A percentile compares a stretch with the other conserved stretches of the same genome.
Evolutionary conservation across 1,140 invertebrate species (phyloP).

Genomic region (Drosophila punjabiensis): DNA sequence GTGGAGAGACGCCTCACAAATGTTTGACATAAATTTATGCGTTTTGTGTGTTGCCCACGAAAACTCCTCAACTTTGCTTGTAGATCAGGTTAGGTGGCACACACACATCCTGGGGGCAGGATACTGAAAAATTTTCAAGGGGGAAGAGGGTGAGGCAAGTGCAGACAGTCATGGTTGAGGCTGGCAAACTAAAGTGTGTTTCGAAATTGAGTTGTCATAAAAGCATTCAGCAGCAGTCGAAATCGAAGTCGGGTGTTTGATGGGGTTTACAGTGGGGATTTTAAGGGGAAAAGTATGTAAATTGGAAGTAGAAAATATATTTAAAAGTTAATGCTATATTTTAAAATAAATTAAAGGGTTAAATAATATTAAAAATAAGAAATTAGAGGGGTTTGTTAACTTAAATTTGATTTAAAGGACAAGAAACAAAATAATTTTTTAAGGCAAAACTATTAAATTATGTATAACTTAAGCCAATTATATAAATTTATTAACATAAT

Average conservation of each 20-base stretch:
- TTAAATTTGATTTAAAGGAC: too few relatives aligned
- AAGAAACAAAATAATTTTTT: too few relatives aligned
- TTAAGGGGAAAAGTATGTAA: neutral
- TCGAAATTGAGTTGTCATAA: slow-evolving; percentile 82
- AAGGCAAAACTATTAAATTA: too few relatives aligned
- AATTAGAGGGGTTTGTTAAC: neutral
- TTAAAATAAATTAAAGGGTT: neutral
- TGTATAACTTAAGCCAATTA: too few relatives aligned
- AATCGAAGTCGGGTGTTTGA: slow-evolving; percentile 6
- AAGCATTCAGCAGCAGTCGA: slow-evolving; percentile 49
- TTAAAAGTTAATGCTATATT: neutral
- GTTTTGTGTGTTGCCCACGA: slow-evolving; percentile 69
- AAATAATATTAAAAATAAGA: neutral
- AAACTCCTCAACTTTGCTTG: slow-evolving; percentile 59
- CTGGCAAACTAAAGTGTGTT: slow-evolving; percentile 78
- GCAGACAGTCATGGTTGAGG: slow-evolving; percentile 37
- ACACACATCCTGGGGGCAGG: slow-evolving; percentile 2
- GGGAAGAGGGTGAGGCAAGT: neutral
- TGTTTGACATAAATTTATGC: slow-evolving; percentile 83
- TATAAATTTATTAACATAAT: too few relatives aligned
- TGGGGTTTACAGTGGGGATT: slow-evolving; percentile 36
- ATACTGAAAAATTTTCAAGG: neutral
- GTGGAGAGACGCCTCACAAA: slow-evolving; percentile 55
- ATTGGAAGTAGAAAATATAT: neutral
- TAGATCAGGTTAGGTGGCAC: slow-evolving; percentile 66